Evolutionary conservation across 2,888 invertebrate genomes (phyloP).

Genomic region (Craniophora ligustri): DNA sequence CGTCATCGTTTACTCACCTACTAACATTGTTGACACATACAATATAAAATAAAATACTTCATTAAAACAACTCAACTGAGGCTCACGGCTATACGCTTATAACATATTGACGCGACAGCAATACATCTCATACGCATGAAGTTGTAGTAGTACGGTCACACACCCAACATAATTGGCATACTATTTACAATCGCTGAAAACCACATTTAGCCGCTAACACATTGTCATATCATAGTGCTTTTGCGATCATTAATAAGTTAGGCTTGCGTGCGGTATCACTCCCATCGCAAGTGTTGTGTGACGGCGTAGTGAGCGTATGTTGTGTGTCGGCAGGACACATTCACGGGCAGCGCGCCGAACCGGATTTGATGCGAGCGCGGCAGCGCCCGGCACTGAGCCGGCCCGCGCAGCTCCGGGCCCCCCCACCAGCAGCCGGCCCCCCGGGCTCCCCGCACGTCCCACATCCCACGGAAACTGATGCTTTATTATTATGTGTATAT

Average conservation of each 20-base stretch:
- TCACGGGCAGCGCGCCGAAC: conserved; percentile 74
- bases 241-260: neutral
- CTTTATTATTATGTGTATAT: conserved; percentile 72
- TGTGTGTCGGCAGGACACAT: conserved; percentile 76
- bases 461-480: conserved; percentile 51
- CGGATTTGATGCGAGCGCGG: conserved; percentile 81
- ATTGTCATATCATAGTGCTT: neutral
- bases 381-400: conserved; percentile 51
- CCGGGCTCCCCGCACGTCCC: conserved; percentile 45
- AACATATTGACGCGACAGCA: too few species aligned
- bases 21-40: too few species aligned
- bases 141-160: too few species aligned
- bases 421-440: conserved; percentile 26
- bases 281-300: neutral
- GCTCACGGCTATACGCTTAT: too few species aligned
- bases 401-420: conserved; percentile 1
- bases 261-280: neutral
- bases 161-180: neutral
- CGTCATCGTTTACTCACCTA: too few species aligned
- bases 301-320: neutral
- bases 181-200: neutral
- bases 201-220: neutral
- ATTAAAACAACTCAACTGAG: too few species aligned
- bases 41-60: too few species aligned
- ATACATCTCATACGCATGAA: too few species aligned